Evolutionary conservation across 64 coral and sea anemone species (phyloP), one percentile per base, ranked within the genome.

Genomic region (Actinia tenebrosa): DNA sequence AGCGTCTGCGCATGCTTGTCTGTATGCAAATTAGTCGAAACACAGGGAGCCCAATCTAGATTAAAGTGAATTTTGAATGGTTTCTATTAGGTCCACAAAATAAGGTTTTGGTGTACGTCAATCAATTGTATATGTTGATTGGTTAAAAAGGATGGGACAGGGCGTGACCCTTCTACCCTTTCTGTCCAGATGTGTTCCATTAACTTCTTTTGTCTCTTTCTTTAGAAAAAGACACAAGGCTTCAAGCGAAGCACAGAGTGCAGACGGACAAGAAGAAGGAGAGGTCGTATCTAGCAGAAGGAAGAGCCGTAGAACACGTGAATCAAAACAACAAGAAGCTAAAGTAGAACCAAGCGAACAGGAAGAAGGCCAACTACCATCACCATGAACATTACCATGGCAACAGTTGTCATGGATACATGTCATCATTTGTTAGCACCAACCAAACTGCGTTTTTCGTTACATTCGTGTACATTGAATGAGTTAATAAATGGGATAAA

Each of bases 291-390:
- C 56, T 4, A 58, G 56, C 10, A 91, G 81, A 86, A 86, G 84
- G 45, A 91, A 83, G 59, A 91, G 90, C 43, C 77, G 90, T 71
- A 91, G 90, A 80, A 87, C 90, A 53, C 84, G 90, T 20, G 90
- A 91, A 56, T 47, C 84, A 15, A 91, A 91, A 59, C 53, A 85
- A 85, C 44, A 55, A 85, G 84, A 86, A 86, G 14, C 26, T 15
- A 87, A 86, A 54, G 79, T 18, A 60, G 90, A 86, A 75, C 86
- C 84, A 42, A 59, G 71, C 86, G 90, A 91, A 53, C 84, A 78
- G 47, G 90, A 91, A 30, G 90, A 91, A 59, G 90, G 90, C 59
- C 90, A 91, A 83, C 90, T 86, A 46, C 78, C 90, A 53, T 86
- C 90, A 58, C 79, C 79, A 16, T 81, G 79, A 81, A 75, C 25